Conservation (phyloP, 2,888 invertebrate species). For the Pomacea canaliculata region DNA sequence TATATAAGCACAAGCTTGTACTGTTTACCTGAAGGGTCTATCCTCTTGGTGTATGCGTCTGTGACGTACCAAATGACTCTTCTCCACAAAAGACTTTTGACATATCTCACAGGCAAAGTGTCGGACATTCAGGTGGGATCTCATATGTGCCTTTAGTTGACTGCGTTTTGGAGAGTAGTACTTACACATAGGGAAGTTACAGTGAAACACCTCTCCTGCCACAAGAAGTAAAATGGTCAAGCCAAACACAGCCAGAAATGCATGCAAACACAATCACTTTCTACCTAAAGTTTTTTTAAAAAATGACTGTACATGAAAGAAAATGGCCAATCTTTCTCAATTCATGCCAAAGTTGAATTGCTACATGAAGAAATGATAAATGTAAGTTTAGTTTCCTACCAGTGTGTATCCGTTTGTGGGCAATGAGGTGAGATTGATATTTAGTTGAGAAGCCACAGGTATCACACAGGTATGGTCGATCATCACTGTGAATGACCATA, state of each 20-base stretch:
- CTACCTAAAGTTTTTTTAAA: too few species aligned
- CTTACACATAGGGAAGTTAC: conserved; percentile 76
- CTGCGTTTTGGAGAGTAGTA: conserved; percentile 78
- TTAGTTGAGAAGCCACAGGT: conserved; percentile 79
- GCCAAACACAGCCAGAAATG: background rate
- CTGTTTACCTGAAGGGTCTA: conserved; percentile 74
- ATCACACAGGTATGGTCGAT: conserved; percentile 77
- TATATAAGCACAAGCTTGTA: too few species aligned
- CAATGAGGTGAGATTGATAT: conserved; percentile 77
- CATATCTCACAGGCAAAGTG: conserved; percentile 75
- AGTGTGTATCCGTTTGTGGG: conserved; percentile 78
- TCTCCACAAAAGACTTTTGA: conserved; percentile 78
- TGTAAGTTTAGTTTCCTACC: conserved; percentile 58
- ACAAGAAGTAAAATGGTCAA: conserved; percentile 9
- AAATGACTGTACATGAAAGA: too few species aligned
- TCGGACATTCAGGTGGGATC: conserved; percentile 74
- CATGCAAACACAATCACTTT: too few species aligned
- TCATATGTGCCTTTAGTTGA: conserved; percentile 77
- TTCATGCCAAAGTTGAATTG: too few species aligned
- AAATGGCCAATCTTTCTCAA: too few species aligned
- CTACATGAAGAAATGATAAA: too few species aligned
- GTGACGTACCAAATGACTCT: conserved; percentile 78
- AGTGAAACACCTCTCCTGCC: conserved; percentile 76
- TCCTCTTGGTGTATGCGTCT: conserved; percentile 78
- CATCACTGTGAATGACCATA: conserved; percentile 73